Base-by-base conservation (phyloP, 2,888 invertebrate genomes). In the Hirtodrosophila alboralis region DNA sequence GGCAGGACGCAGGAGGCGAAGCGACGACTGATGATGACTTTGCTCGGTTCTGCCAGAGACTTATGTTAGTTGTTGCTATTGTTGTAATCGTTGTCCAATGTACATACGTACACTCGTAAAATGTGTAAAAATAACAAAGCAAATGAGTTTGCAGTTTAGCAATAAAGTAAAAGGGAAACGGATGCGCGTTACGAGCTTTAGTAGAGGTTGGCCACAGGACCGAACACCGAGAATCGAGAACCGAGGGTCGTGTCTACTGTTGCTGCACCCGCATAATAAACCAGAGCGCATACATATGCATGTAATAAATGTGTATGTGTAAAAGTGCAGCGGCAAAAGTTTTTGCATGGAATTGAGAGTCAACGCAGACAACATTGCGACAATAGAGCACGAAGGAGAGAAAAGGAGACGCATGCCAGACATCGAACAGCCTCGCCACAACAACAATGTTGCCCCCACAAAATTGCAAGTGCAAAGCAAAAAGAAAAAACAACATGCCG, bases 121-220 rank as follows among this genome's bases (percentile, higher is more conserved):
- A 74, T 83, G 83, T 74, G 78, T 77, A 77, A 70, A 83, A 79
- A 79, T 79, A 83, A 83, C 76, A 79, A 79, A 75, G 71, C 78
- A 81, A 72, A 81, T 75, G 78, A 80, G 54, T 74, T n/a, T 75
- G 69, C 72, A 81, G 60, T 72, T 83, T 67, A 52, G 47, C 58
- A 66, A 74, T 67, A 62, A 60, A 67, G 53, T 41, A 67, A 59
- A 63, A 73, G 56, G 76, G 63, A 81, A 81, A 73, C 70, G 73
- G 70, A 73, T 63, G 60, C 64, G 60, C 63, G 62, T 64, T 78
- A 73, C 60, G 76, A 66, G 53, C 53, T 69, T 69, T 43, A 40
- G 31, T 49, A 56, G 51, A 56, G 44, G 38, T 48, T 49, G 51
- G n/a, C 40, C 37, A 6, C 30, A 53, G 38, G 58, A 52, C 45